phyloP scores from a whole-genome alignment of 2,888 invertebrate species.

The Oscheius onirici region DNA sequence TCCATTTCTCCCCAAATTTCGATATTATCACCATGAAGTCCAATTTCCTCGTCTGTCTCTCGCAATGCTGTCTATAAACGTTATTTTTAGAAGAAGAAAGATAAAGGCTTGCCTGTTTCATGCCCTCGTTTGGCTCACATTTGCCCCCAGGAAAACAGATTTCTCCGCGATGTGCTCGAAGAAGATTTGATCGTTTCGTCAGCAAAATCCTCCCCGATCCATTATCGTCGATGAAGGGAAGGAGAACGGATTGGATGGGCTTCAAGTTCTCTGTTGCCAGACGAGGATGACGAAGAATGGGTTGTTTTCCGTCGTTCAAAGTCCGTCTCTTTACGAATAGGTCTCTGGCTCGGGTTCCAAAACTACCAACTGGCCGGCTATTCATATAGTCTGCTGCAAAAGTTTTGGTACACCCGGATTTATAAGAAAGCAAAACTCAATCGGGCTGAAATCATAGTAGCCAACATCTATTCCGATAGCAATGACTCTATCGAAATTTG shows the following conservation, averaged over 20 bases:
- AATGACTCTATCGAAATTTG: no score
- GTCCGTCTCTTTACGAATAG: neutral
- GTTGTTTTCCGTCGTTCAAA: neutral
- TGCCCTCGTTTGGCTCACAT: constrained; percentile 56
- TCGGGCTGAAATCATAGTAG: no score
- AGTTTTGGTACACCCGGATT: no score
- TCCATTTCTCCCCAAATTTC: constrained; percentile 54
- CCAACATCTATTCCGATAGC: no score
- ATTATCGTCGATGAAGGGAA: constrained; percentile 48
- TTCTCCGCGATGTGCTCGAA: constrained; percentile 65
- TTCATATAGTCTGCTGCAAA: neutral
- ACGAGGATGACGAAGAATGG: neutral
- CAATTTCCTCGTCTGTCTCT: constrained; percentile 64
- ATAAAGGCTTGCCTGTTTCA: constrained; percentile 48
- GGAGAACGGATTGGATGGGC: constrained; percentile 35
- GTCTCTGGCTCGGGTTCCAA: constrained; percentile 9
- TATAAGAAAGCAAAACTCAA: no score
- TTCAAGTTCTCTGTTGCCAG: constrained; percentile 9
- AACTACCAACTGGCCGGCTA: neutral
- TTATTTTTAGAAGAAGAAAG: neutral
- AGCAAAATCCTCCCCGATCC: constrained; percentile 43
- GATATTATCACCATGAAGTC: constrained; percentile 41
- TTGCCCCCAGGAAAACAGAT: constrained; percentile 68
- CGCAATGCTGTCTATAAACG: constrained; percentile 55
- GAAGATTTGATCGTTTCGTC: constrained; percentile 58